Percentiles rank a stretch among this genome's conserved stretches.
These are phyloP conservation scores for Butorides virescens DNA, from an alignment of 2,113 vertebrate genomes.

Conservation along the genomic window DNA sequence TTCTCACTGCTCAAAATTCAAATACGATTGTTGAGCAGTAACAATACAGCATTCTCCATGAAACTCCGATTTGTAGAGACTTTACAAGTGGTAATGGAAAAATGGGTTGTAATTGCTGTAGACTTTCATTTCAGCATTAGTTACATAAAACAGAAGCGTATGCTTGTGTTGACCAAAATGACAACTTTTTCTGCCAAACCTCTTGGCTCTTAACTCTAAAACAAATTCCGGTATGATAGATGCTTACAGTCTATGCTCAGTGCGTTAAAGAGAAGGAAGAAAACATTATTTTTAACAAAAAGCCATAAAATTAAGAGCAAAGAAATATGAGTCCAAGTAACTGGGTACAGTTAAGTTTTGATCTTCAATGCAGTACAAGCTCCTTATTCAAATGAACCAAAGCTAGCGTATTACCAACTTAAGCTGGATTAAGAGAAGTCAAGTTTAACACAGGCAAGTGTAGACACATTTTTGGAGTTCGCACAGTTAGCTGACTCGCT, in stretches of 20 bases:
- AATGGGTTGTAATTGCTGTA: not conserved
- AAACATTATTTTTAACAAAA: not conserved
- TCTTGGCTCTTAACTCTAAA: constrained; percentile 32
- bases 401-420: not conserved
- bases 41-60: constrained; percentile 22
- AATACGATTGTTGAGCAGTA: not conserved
- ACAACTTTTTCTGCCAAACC: constrained; percentile 20
- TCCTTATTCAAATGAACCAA: not conserved
- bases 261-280: not conserved
- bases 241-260: not conserved
- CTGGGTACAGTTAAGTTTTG: not conserved
- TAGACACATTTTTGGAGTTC: not conserved
- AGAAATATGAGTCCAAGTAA: not conserved
- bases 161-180: constrained; percentile 29
- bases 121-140: constrained; percentile 15
- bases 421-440: not conserved
- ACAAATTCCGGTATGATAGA: not conserved
- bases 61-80: not conserved
- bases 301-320: not conserved
- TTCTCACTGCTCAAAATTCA: not conserved
- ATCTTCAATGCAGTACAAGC: not conserved
- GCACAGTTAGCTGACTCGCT: not conserved
- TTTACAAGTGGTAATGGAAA: constrained; percentile 56
- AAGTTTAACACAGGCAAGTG: not conserved
- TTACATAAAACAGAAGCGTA: constrained; percentile 39